Conservation (phyloP, 2,113 vertebrate species). For the Columbina picui region DNA sequence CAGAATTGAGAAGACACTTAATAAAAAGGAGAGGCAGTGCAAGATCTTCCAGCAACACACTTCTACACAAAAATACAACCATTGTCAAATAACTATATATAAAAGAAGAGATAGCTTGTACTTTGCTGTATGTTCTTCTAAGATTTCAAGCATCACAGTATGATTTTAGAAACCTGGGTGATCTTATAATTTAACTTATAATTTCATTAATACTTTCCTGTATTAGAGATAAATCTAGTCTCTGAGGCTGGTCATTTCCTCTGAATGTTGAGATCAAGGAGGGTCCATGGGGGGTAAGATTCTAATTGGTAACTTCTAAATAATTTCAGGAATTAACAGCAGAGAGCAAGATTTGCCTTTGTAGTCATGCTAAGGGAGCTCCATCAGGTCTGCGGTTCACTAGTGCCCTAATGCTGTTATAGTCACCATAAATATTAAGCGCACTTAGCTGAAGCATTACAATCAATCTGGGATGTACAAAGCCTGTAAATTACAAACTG, state of each 20-base stretch:
- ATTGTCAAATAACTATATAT: neutral
- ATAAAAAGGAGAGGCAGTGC: neutral
- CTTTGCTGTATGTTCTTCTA: neutral
- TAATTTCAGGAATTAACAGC: neutral
- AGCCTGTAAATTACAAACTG: neutral
- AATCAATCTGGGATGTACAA: neutral
- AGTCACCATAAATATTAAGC: neutral
- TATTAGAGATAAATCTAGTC: neutral
- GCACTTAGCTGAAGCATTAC: neutral
- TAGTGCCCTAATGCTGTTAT: neutral
- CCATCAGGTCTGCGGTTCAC: neutral
- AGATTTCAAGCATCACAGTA: neutral
- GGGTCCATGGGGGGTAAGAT: accelerated
- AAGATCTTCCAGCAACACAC: neutral
- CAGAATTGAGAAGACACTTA: neutral
- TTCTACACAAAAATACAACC: neutral
- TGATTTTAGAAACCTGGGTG: neutral
- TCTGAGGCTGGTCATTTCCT: neutral
- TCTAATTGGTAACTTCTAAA: neutral
- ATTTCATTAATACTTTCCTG: neutral
- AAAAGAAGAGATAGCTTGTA: neutral
- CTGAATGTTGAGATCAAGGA: neutral
- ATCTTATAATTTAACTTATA: neutral
- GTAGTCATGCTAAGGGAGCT: neutral
- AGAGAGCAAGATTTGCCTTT: neutral